A percentile compares a stretch with the other conserved stretches of the same genome.
Conservation (phyloP, 2,888 invertebrate species). For the Lissonota sp. region DNA sequence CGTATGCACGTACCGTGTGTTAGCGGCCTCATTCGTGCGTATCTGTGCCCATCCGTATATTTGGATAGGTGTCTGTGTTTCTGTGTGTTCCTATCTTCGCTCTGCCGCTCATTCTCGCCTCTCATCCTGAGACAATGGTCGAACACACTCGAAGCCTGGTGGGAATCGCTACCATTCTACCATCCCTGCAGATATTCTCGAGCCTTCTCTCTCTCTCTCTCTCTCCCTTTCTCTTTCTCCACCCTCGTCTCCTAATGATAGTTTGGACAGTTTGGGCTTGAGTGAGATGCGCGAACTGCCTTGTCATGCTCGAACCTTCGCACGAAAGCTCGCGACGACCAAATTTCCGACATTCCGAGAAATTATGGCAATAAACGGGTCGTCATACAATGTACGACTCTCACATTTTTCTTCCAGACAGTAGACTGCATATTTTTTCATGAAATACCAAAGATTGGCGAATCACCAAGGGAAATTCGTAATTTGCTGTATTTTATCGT, state of each 20-base stretch:
- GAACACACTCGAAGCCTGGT: conserved; percentile 74
- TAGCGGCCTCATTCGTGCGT: conserved; percentile 1
- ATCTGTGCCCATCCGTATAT: not conserved
- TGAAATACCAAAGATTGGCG: too few relatives aligned
- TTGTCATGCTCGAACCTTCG: not conserved
- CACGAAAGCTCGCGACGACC: not conserved
- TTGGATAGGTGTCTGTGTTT: not conserved
- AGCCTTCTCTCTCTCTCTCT: not conserved
- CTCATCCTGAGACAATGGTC: conserved; percentile 79
- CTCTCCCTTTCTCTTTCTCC: not conserved
- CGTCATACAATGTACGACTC: too few relatives aligned
- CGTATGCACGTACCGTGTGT: conserved; percentile 36
- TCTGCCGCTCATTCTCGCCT: conserved; percentile 75
- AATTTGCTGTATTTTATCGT: too few relatives aligned
- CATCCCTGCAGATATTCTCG: not conserved
- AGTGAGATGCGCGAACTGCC: conserved; percentile 71
- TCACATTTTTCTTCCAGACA: too few relatives aligned
- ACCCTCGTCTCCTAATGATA: conserved; percentile 71
- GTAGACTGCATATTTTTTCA: too few relatives aligned
- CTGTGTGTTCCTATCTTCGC: conserved; percentile 74
- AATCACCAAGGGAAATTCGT: too few relatives aligned
- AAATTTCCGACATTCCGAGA: too few relatives aligned
- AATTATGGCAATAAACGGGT: too few relatives aligned
- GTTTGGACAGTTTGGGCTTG: conserved; percentile 77
- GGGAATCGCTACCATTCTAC: conserved; percentile 49